Evolutionary conservation across 2,113 vertebrate species (phyloP).

Genomic region (Hippocampus guttulatus): DNA sequence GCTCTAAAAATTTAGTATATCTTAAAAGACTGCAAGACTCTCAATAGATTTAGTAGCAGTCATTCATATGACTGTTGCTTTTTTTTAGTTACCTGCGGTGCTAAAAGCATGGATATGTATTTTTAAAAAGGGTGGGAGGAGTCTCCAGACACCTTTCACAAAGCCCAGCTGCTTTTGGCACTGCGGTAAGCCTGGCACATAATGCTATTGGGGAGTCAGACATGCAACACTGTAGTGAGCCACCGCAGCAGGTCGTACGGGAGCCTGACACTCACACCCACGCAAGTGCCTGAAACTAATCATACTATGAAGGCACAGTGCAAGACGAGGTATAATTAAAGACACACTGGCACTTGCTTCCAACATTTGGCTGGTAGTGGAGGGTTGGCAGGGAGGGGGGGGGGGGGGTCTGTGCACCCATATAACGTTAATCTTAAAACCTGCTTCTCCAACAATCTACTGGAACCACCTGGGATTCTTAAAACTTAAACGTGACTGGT

Average conservation of each 20-base stretch:
- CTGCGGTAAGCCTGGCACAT: constrained; percentile 61
- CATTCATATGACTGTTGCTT: constrained; percentile 36
- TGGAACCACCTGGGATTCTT: neutral
- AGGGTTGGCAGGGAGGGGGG: too few species aligned
- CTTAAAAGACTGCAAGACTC: neutral
- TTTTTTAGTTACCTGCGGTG: constrained; percentile 46
- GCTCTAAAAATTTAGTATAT: neutral
- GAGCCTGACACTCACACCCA: constrained; percentile 21
- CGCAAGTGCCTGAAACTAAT: constrained; percentile 26
- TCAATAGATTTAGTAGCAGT: neutral
- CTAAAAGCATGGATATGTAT: constrained; percentile 46
- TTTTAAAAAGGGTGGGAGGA: constrained; percentile 48
- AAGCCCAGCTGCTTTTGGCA: constrained; percentile 51
- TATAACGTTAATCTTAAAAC: neutral
- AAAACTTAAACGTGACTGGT: neutral
- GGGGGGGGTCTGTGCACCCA: too few species aligned
- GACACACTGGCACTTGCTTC: constrained; percentile 14
- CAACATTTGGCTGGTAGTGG: neutral
- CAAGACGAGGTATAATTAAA: neutral
- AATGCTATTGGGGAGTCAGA: constrained; percentile 56
- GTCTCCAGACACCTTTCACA: constrained; percentile 47
- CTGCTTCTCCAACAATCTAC: neutral
- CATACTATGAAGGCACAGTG: constrained; percentile 35
- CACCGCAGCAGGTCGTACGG: constrained; percentile 38
- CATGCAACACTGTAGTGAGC: constrained; percentile 41